Conservation (phyloP, 2,888 invertebrate species). For the Ophion ventricosus region DNA sequence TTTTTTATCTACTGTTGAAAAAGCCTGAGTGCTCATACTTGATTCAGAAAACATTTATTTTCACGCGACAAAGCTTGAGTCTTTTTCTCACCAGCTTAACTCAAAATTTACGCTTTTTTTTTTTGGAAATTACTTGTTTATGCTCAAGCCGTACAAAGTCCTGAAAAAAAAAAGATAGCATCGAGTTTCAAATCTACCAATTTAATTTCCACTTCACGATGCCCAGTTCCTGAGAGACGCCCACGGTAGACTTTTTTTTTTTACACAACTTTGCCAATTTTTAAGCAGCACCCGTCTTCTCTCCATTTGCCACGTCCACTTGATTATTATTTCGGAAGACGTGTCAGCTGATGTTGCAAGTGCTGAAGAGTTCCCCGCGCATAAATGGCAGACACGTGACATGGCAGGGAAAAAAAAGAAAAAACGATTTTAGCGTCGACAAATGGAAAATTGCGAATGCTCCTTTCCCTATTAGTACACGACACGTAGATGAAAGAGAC, state of each 20-base stretch:
- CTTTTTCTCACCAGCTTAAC: too few species aligned
- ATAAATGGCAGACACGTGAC: not conserved
- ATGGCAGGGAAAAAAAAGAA: not conserved
- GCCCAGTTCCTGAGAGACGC: not conserved
- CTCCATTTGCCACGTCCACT: too few species aligned
- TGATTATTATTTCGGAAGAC: not conserved
- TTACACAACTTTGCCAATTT: not conserved
- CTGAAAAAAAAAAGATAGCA: too few species aligned
- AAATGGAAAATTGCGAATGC: slow-evolving; percentile 56
- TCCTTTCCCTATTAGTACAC: slow-evolving; percentile 61
- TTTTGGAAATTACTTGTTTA: too few species aligned
- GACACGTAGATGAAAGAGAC: slow-evolving; percentile 47
- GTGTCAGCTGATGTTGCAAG: not conserved
- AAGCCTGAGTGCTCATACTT: too few species aligned
- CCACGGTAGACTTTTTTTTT: not conserved
- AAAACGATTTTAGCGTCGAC: slow-evolving; percentile 20
- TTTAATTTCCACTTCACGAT: too few species aligned
- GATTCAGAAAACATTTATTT: too few species aligned
- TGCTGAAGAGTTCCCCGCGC: not conserved
- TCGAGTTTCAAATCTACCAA: too few species aligned
- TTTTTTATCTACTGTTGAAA: not conserved
- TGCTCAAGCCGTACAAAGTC: too few species aligned
- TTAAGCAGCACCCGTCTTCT: not conserved
- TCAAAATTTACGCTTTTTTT: too few species aligned
- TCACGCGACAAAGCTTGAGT: too few species aligned